Evolutionary conservation across 2,113 vertebrate species (phyloP).

Genomic region (Motacilla alba): DNA sequence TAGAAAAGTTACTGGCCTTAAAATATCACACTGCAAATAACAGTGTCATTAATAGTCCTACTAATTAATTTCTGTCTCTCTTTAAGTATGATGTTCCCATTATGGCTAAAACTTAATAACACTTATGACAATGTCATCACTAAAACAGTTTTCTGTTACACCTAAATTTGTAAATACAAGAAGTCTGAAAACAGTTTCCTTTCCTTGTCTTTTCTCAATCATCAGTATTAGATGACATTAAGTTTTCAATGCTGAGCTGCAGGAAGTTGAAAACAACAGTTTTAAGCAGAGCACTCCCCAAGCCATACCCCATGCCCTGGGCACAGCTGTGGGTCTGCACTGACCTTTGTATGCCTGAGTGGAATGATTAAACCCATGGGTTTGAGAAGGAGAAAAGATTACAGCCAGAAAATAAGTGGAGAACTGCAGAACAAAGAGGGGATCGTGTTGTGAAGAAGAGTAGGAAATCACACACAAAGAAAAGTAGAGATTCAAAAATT

Average conservation of each 20-base stretch:
- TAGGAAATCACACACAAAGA: background rate
- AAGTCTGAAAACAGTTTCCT: background rate
- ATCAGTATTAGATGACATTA: background rate
- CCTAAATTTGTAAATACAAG: background rate
- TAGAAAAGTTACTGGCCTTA: background rate
- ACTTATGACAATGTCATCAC: background rate
- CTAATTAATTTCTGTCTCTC: background rate
- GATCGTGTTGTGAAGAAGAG: rapidly evolving
- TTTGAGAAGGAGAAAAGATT: background rate
- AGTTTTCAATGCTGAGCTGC: background rate
- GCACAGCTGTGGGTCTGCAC: background rate
- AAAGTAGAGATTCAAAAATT: background rate
- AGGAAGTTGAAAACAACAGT: background rate
- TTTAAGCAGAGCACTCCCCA: background rate
- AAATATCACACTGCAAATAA: background rate
- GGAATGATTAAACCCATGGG: background rate
- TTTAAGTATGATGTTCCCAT: background rate
- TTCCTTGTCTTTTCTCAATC: background rate
- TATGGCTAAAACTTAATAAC: background rate
- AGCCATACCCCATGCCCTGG: rapidly evolving
- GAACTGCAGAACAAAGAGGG: background rate
- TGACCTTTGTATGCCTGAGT: background rate
- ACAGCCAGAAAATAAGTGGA: background rate
- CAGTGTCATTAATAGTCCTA: background rate
- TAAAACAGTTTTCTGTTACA: background rate